Evolutionary conservation across 2,797 vertebrate species (phyloP).

Genomic region (Tragopan temminckii): DNA sequence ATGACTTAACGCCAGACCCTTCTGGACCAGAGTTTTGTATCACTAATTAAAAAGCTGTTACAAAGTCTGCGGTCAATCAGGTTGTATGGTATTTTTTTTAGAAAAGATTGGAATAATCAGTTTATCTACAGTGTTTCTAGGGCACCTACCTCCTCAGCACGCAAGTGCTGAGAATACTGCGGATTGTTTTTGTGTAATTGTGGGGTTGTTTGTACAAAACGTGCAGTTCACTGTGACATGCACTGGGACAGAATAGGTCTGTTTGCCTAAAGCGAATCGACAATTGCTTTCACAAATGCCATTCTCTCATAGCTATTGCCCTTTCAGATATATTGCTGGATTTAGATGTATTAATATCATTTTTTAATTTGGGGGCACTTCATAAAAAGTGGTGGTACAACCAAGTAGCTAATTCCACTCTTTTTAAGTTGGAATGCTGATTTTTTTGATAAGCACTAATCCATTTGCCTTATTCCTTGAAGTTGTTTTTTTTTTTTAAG

Average conservation of each 20-base stretch:
- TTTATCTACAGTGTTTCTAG: slow-evolving; percentile 49
- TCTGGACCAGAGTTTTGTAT: slow-evolving; percentile 70
- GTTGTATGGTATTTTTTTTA: slow-evolving; percentile 46
- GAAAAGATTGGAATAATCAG: slow-evolving; percentile 8
- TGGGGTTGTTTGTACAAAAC: slow-evolving; percentile 73
- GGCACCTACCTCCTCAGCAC: slow-evolving; percentile 65
- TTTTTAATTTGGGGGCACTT: slow-evolving; percentile 30
- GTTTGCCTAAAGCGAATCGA: background rate
- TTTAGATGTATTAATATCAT: background rate
- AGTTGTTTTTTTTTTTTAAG: background rate
- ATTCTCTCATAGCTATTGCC: background rate
- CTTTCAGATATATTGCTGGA: background rate
- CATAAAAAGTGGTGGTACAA: slow-evolving; percentile 31
- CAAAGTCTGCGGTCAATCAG: slow-evolving; percentile 72
- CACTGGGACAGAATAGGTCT: slow-evolving; percentile 60
- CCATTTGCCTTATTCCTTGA: slow-evolving; percentile 72
- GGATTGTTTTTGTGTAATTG: slow-evolving; percentile 68
- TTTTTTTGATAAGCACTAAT: background rate
- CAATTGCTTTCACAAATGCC: background rate
- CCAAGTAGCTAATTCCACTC: background rate
- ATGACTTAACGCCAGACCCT: slow-evolving; percentile 68
- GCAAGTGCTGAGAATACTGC: background rate
- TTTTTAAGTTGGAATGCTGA: background rate
- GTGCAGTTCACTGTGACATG: slow-evolving; percentile 78
- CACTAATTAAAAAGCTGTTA: slow-evolving; percentile 74